phyloP scores from a whole-genome alignment of 2,888 invertebrate species.

The Trichogramma dendrolimi region DNA sequence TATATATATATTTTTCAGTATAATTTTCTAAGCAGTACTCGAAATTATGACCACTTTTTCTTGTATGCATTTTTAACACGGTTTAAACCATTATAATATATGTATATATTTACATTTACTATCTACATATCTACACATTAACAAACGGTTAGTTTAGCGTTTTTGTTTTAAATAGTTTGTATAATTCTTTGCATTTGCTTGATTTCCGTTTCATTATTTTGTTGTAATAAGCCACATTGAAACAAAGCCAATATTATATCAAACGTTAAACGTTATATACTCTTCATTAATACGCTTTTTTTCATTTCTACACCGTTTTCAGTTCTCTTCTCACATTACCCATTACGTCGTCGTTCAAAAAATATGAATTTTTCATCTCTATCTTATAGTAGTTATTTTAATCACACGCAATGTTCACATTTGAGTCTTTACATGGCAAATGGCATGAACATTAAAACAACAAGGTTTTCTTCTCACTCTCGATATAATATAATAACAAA shows the following conservation, averaged over 20 bases:
- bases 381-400: constrained; percentile 18
- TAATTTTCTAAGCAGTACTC: constrained; percentile 31
- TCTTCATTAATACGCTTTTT: too few species aligned
- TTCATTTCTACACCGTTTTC: too few species aligned
- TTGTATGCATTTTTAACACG: constrained; percentile 33
- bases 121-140: constrained; percentile 54
- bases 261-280: neutral
- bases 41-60: neutral
- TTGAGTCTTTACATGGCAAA: constrained; percentile 5
- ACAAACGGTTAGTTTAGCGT: constrained; percentile 49
- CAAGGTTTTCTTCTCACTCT: too few species aligned
- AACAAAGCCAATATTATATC: too few species aligned
- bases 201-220: constrained; percentile 13
- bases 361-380: constrained; percentile 11
- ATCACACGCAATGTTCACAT: constrained; percentile 8
- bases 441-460: too few species aligned
- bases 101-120: constrained; percentile 50
- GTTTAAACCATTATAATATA: constrained; percentile 38
- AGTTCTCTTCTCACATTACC: too few species aligned
- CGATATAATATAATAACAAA: too few species aligned
- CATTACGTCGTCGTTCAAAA: too few species aligned
- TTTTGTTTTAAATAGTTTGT: constrained; percentile 24
- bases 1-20: constrained; percentile 30
- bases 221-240: too few species aligned
- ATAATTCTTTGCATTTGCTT: constrained; percentile 20